These are phyloP conservation scores for Dascyllus trimaculatus DNA, from an alignment of 2,113 vertebrate genomes.

Conservation along the genomic window DNA sequence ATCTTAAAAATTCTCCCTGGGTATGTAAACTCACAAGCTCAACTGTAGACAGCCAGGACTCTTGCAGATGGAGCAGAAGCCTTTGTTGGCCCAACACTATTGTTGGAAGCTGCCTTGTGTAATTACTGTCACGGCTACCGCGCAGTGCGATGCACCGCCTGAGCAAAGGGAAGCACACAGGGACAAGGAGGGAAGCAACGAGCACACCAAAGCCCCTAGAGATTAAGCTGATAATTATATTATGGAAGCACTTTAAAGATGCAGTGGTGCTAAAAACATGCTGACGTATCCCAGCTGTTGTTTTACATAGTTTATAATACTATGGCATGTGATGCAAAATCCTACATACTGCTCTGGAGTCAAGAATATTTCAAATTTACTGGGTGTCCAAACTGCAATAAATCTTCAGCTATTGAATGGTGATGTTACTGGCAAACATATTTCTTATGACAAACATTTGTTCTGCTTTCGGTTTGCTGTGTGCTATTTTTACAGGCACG, in stretches of 20 bases:
- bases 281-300: constrained; percentile 56
- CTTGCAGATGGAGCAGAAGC: constrained; percentile 71
- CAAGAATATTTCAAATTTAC: background rate
- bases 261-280: constrained; percentile 34
- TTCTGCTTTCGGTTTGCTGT: constrained; percentile 25
- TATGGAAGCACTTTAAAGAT: constrained; percentile 51
- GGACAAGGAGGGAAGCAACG: constrained; percentile 33
- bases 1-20: no score
- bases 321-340: constrained; percentile 19
- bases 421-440: constrained; percentile 4
- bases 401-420: constrained; percentile 11
- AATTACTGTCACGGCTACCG: constrained; percentile 76
- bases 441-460: constrained; percentile 17
- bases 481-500: constrained; percentile 48
- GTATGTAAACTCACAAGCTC: no score
- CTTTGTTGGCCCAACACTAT: constrained; percentile 84
- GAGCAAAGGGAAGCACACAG: constrained; percentile 24
- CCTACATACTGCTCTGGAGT: background rate
- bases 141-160: constrained; percentile 35
- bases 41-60: constrained; percentile 55
- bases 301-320: constrained; percentile 46
- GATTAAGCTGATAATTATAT: constrained; percentile 65
- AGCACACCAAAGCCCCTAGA: constrained; percentile 48
- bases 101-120: constrained; percentile 79
- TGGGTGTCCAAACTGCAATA: constrained; percentile 9